Evolutionary conservation across 2,888 invertebrate species (phyloP), one percentile per base, ranked within the genome.

Genomic region (Lasioglossum leucozonium): DNA sequence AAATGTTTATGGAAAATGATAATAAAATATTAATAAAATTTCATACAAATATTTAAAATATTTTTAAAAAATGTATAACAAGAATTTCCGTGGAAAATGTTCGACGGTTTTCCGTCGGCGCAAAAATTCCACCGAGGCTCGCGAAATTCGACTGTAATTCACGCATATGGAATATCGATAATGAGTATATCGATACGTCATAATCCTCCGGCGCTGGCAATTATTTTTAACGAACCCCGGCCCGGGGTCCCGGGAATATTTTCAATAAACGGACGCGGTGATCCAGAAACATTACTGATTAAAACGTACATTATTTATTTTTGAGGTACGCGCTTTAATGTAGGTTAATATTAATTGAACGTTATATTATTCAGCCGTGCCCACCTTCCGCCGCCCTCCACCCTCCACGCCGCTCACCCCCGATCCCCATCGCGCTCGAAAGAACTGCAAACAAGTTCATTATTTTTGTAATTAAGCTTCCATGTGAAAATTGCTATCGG

Each of bases 361-460:
- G 55, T 34, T 80, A 42, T 77, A 77, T 77, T 77, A 77, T 77
- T 71, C 71, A 30, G 71, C 40, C 37, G 69, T 22, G 30, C 18
- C 30, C 62, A 30, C n/a, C 18, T 26, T 1, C 37, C 22, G 6
- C 16, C 58, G 4, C 58, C 10, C 58, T 26, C 16, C 6, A 5
- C 18, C 34, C 34, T n/a, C n/a, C n/a, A n/a, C n/a, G n/a, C 13
- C 67, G 2, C 4, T 34, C 18, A 0, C 18, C 37, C 18, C 22
- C 37, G 34, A 67, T 30, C 8, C 62, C 62, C 22, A 22, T 67
- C 67, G 67, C 69, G 77, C 55, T 77, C 69, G 77, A 71, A 77
- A 71, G 71, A 69, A 77, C 34, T 77, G 40, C 77, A 77, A 77
- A 77, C 77, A 77, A 37, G 69, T 77, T 77, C 77, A 71, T 77